Base-by-base conservation (phyloP, 2,113 vertebrate species). In the Xenus cinereus region DNA sequence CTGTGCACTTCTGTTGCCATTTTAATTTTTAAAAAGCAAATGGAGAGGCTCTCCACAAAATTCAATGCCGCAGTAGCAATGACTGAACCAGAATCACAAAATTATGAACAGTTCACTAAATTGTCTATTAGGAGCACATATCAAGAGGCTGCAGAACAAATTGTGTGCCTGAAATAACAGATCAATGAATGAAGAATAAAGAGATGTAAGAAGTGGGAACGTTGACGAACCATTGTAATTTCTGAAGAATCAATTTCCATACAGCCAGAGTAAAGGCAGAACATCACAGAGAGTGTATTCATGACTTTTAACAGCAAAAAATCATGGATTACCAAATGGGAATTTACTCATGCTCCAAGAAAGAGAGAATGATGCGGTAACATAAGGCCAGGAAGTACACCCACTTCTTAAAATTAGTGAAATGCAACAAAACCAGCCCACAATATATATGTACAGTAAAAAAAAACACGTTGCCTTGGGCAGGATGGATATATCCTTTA, bases 21-120 rank as follows among this genome's bases (percentile, higher is more conserved):
- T 96, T 95, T 90, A 88, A 97, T 88, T 92, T 95, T 96, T 83
- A 89, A 95, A 95, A 94, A 89, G 93, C 76, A 89, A 95, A 95
- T 78, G 80, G 89, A 96, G 94, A 93, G 86, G 94, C 86, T 86
- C 95, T 95, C 89, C 75, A 95, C 89, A 81, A 95, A 95, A 95
- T 93, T 95, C 91, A 97, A 92, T 93, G 93, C 89, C 1, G 51
- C 80, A 81, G 71, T 8, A 92, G 91, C 73, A 84, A 54, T 56
- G 80, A 92, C 89, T 94, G 93, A 96, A 95, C 89, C 43, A 94
- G 94, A 95, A 95, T 87, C 64, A 60, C 80, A 78, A 39, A 94
- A 95, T 90, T 87, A 95, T 78, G 89, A 93, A 94, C 73, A 91
- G 94, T 95, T 96, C 76, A 81, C 80, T 95, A 91, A 94, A 97